phyloP scores from a whole-genome alignment of 2,113 vertebrate species.

The Lampris incognitus region DNA sequence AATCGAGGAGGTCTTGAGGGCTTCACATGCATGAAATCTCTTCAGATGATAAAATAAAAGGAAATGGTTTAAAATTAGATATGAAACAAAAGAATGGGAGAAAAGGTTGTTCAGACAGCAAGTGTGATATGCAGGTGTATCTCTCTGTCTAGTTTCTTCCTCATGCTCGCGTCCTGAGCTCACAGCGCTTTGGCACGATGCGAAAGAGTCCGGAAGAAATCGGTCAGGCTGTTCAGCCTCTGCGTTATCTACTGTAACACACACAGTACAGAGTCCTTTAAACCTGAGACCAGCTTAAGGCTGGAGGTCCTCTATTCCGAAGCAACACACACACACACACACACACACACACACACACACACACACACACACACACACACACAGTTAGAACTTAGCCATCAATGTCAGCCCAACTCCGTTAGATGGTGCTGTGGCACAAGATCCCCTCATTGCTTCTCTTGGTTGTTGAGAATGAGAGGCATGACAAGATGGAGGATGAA shows the following conservation, averaged over 20 bases:
- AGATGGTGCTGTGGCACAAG: background rate
- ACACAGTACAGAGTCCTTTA: background rate
- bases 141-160: background rate
- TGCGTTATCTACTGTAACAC: background rate
- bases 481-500: conserved; percentile 72
- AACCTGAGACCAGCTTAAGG: background rate
- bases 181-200: background rate
- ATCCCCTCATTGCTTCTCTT: conserved; percentile 17
- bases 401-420: background rate
- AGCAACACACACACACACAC: background rate
- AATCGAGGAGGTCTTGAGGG: conserved; percentile 5
- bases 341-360: conserved; percentile 3
- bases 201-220: background rate
- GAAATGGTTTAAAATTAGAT: conserved; percentile 45
- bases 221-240: background rate
- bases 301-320: background rate
- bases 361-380: conserved; percentile 15
- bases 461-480: conserved; percentile 33
- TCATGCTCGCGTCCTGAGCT: background rate
- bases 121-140: background rate
- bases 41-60: conserved; percentile 41
- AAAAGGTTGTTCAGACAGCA: too few relatives aligned
- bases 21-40: conserved; percentile 34
- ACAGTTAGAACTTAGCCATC: background rate
- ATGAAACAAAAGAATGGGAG: conserved; percentile 10